phyloP scores from a whole-genome alignment of 2,113 vertebrate genomes.

The Chrysochloris asiatica region DNA sequence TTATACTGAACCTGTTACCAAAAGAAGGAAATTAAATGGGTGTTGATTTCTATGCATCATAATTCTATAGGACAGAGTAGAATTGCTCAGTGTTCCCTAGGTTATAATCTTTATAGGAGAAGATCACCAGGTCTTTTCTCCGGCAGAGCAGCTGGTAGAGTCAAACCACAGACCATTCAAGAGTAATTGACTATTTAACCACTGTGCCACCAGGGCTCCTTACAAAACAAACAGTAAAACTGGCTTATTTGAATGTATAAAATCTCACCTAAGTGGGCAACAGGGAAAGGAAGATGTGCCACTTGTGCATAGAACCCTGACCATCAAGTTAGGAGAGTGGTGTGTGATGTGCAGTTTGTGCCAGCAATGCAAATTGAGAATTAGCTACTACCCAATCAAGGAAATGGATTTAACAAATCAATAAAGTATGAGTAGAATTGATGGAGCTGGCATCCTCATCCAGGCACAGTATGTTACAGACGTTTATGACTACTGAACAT shows the following conservation, averaged over 20 bases:
- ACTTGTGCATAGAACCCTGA: accelerated
- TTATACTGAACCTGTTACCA: neutral
- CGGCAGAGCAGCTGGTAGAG: neutral
- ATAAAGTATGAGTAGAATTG: neutral
- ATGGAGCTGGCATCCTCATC: neutral
- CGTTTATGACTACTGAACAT: neutral
- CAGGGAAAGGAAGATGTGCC: neutral
- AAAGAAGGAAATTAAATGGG: neutral
- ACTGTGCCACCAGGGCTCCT: neutral
- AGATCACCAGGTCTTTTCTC: neutral
- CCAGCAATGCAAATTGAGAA: neutral
- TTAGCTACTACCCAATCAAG: neutral
- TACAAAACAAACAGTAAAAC: neutral
- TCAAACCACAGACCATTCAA: neutral
- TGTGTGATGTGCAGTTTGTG: no score
- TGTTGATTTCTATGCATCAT: neutral
- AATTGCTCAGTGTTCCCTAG: neutral
- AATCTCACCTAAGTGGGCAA: neutral
- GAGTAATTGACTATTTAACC: neutral
- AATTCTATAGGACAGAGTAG: neutral
- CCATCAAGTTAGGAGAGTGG: neutral
- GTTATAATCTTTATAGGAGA: neutral
- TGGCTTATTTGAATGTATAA: neutral
- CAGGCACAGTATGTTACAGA: neutral
- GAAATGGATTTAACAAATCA: neutral